A percentile compares a stretch with the other conserved stretches of the same genome.
phyloP scores from a whole-genome alignment of 2,797 vertebrate species.

The Acrocephalus scirpaceus region DNA sequence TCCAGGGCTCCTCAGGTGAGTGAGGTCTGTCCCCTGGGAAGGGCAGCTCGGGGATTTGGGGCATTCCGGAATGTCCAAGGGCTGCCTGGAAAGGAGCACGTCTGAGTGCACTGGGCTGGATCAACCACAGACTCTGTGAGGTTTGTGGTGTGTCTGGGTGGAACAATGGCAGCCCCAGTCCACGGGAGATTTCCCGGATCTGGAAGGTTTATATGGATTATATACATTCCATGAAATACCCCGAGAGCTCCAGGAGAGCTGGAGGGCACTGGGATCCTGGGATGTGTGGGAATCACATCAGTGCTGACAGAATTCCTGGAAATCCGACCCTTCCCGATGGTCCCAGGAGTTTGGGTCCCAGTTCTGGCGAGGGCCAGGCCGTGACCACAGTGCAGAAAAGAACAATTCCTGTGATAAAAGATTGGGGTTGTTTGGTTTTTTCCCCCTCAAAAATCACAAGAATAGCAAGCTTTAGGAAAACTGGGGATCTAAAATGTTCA shows the following conservation, averaged over 20 bases:
- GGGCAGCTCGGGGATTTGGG: neutral
- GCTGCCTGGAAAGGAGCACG: neutral
- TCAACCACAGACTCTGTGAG: conserved; percentile 51
- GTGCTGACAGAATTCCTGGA: neutral
- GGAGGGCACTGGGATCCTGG: neutral
- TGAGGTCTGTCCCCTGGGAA: neutral
- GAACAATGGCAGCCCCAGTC: conserved; percentile 38
- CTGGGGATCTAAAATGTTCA: neutral
- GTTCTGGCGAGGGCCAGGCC: neutral
- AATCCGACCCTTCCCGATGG: rapidly evolving
- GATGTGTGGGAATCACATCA: neutral
- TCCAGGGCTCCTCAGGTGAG: neutral
- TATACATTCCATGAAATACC: neutral
- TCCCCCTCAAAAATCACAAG: neutral
- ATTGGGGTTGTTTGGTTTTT: neutral
- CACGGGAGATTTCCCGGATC: conserved; percentile 11
- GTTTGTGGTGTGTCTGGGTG: conserved; percentile 57
- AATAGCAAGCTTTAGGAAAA: neutral
- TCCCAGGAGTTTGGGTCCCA: neutral
- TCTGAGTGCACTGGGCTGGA: conserved; percentile 51
- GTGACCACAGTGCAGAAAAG: neutral
- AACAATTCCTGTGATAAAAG: neutral
- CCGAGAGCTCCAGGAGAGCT: neutral
- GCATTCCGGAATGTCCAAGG: neutral
- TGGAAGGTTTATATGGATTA: conserved; percentile 1